Base-by-base conservation (phyloP, 2,797 vertebrate genomes). In the Gymnodraco acuticeps region DNA sequence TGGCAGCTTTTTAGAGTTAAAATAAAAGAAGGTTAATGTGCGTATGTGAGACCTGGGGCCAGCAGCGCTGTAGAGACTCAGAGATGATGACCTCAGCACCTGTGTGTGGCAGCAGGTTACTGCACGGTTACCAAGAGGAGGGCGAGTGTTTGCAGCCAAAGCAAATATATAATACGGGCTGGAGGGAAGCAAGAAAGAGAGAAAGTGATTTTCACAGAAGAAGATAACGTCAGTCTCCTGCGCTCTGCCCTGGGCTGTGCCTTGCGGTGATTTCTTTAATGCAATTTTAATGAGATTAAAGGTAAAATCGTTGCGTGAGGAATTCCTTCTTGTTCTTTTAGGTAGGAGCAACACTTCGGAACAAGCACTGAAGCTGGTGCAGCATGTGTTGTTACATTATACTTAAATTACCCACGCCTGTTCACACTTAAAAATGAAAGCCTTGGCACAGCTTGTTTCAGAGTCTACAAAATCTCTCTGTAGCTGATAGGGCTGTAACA, bases 21-120 rank as follows among this genome's bases (percentile, higher is more conserved):
- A 80, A 52, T 47, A 38, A 38, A 38, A 38, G 4, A 38, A 38
- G 33, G 33, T n/a, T 45, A 56, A 12, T 81, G 70, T 43, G 69
- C n/a, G 31, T 75, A 55, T 66, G 73, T 79, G 80, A 84, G 85
- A 83, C 64, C 68, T 45, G 48, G 75, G 73, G 85, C 92, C 90
- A 88, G 86, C 72, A 64, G 86, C 59, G 72, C 83, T 83, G 82
- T 67, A 60, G 77, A 75, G 73, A 70, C 88, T 91, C 85, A 84
- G 76, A 61, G 31, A 73, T 70, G 81, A 89, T 88, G 92, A 92
- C 89, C 91, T 93, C 90, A 93, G 84, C 82, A 81, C 83, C 75
- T 85, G 76, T 85, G 83, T 84, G 82, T 82, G 82, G 82, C 88
- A 72, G 81, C 76, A 72, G 84, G 67, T 85, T 83, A 65, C 81